These are phyloP conservation scores for Aptenodytes forsteri DNA, from an alignment of 2,113 vertebrate genomes.

Conservation along the genomic window DNA sequence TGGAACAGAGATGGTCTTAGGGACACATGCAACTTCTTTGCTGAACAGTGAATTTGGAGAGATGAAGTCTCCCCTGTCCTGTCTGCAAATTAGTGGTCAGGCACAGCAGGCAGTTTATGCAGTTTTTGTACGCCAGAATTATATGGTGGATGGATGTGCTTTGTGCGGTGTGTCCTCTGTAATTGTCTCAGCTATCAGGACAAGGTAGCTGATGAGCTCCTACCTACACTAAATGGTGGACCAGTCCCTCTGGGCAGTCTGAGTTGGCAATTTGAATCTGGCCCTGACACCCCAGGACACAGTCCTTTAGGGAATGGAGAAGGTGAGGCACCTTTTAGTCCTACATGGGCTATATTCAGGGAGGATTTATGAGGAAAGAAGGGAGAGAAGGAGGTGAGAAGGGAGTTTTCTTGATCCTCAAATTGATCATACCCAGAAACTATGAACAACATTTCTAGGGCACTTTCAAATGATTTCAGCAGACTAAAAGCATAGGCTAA, in stretches of 20 bases:
- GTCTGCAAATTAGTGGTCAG: not conserved
- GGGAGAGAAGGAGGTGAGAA: not conserved
- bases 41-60: not conserved
- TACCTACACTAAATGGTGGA: no score
- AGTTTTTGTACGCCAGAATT: not conserved
- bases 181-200: not conserved
- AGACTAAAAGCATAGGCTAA: not conserved
- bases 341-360: not conserved
- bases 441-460: not conserved
- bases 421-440: not conserved
- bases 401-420: not conserved
- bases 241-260: not conserved
- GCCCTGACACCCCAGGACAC: not conserved
- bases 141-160: not conserved
- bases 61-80: not conserved
- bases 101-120: not conserved
- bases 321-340: not conserved
- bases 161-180: not conserved
- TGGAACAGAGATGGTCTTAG: not conserved
- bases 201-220: not conserved
- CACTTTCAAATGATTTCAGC: not conserved
- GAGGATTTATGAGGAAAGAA: not conserved
- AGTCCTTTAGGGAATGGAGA: not conserved
- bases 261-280: not conserved
- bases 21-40: not conserved